A percentile compares a stretch with the other conserved stretches of the same genome.
Evolutionary conservation across 2,113 vertebrate species (phyloP).

Genomic region (Crotalus helleri): DNA sequence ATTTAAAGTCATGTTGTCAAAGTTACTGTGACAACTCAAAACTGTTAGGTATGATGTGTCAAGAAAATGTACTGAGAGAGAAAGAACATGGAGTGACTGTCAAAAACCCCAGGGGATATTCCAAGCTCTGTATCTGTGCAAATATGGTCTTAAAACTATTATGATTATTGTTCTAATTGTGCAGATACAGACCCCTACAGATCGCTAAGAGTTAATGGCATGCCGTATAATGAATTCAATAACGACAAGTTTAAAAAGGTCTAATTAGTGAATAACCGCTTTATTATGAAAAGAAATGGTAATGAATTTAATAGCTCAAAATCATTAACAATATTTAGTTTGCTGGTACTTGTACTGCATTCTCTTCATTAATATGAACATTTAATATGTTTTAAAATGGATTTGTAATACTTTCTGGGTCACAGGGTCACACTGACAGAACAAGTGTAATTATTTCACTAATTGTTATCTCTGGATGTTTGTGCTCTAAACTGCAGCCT

Average conservation of each 20-base stretch:
- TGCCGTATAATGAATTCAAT: constrained; percentile 80
- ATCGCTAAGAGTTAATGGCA: constrained; percentile 76
- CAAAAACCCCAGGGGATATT: constrained; percentile 55
- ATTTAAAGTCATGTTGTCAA: constrained; percentile 48
- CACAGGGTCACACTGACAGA: constrained; percentile 78
- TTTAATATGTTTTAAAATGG: constrained; percentile 89
- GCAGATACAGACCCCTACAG: constrained; percentile 61
- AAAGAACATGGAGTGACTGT: constrained; percentile 57
- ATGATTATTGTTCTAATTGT: constrained; percentile 68
- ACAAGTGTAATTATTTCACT: constrained; percentile 78
- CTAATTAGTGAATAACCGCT: constrained; percentile 95
- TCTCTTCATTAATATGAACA: constrained; percentile 87
- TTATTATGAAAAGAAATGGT: constrained; percentile 91
- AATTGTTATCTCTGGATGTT: constrained; percentile 80
- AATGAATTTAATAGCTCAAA: constrained; percentile 93
- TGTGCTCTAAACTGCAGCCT: constrained; percentile 75
- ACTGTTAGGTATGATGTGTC: constrained; percentile 66
- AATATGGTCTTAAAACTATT: constrained; percentile 48
- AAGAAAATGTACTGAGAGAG: constrained; percentile 61
- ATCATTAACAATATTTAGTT: constrained; percentile 93
- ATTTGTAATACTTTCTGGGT: constrained; percentile 83
- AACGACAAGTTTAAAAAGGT: constrained; percentile 89
- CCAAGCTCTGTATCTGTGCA: constrained; percentile 32
- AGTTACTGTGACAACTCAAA: constrained; percentile 64
- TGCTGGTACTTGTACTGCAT: constrained; percentile 84